These are phyloP conservation scores for Nymphalis io DNA, from an alignment of 1,140 invertebrate genomes.

Conservation along the genomic window DNA sequence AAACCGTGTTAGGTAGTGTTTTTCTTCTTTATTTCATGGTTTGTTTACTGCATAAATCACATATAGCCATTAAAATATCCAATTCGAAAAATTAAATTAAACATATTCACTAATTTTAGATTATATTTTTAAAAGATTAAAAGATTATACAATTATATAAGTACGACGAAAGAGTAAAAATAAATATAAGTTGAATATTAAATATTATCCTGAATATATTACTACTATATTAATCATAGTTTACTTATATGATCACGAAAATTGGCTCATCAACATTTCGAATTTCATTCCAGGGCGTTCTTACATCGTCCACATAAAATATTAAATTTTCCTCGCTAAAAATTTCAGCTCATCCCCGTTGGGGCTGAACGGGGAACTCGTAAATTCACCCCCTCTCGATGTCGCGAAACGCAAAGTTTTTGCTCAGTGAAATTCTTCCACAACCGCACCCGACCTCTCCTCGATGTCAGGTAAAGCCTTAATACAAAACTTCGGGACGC, in stretches of 20 bases:
- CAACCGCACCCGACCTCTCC: constrained; percentile 20
- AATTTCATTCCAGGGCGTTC: constrained; percentile 33
- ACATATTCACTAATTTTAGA: no score
- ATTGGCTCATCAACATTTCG: constrained; percentile 40
- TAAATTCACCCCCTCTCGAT: constrained; percentile 50
- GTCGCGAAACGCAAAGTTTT: constrained; percentile 48
- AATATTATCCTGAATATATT: neutral
- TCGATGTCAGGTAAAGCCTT: constrained; percentile 36
- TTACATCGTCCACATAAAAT: constrained; percentile 40
- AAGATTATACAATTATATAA: no score
- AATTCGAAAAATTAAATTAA: no score
- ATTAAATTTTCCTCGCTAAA: constrained; percentile 46
- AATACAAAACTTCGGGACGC: constrained; percentile 41
- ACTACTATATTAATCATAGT: constrained; percentile 14
- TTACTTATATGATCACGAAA: constrained; percentile 28
- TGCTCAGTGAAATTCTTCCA: constrained; percentile 35
- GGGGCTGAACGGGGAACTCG: constrained; percentile 40
- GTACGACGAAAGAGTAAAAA: no score
- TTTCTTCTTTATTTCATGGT: constrained; percentile 2
- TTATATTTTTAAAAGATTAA: neutral
- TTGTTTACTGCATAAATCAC: constrained; percentile 3
- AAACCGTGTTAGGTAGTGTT: constrained; percentile 4
- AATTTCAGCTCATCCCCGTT: constrained; percentile 48
- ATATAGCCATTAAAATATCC: neutral
- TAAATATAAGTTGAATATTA: no score